Conservation (phyloP, 1,140 invertebrate species). For the Tribolium castaneum region DNA sequence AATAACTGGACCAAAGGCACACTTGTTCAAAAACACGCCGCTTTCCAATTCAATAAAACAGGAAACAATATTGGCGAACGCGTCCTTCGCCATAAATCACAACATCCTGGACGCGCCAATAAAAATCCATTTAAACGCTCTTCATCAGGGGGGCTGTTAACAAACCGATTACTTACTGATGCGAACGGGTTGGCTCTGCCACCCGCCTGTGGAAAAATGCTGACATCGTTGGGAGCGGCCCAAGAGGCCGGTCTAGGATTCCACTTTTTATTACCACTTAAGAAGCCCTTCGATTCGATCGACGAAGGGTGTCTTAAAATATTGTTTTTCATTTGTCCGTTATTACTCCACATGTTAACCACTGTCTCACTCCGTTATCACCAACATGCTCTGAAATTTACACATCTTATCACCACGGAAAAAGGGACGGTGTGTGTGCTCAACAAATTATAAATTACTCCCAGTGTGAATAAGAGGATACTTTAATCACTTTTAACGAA, state of each 20-base stretch:
- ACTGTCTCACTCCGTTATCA: background rate
- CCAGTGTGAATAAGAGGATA: background rate
- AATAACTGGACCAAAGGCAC: background rate
- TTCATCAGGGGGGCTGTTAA: background rate
- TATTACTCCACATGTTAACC: slow-evolving; percentile 35
- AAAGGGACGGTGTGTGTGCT: background rate
- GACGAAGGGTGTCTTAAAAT: slow-evolving; percentile 48
- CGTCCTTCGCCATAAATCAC: background rate
- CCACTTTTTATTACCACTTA: slow-evolving; percentile 57
- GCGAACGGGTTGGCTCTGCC: slow-evolving; percentile 43
- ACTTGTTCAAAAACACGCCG: background rate
- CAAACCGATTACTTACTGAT: slow-evolving; percentile 47
- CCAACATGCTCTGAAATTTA: background rate
- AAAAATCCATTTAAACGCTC: slow-evolving; percentile 18
- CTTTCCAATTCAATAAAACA: slow-evolving; percentile 12
- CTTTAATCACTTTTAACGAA: background rate
- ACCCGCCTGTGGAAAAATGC: slow-evolving; percentile 48
- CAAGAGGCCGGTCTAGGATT: slow-evolving; percentile 55
- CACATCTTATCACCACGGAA: background rate
- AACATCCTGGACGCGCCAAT: slow-evolving; percentile 12
- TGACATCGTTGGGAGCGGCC: slow-evolving; percentile 54
- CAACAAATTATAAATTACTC: background rate
- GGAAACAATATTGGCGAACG: background rate
- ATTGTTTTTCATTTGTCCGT: slow-evolving; percentile 38
- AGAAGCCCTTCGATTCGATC: slow-evolving; percentile 50